Evolutionary conservation across 2,797 vertebrate species (phyloP), one percentile per base, ranked within the genome.

Genomic region (Anableps anableps): DNA sequence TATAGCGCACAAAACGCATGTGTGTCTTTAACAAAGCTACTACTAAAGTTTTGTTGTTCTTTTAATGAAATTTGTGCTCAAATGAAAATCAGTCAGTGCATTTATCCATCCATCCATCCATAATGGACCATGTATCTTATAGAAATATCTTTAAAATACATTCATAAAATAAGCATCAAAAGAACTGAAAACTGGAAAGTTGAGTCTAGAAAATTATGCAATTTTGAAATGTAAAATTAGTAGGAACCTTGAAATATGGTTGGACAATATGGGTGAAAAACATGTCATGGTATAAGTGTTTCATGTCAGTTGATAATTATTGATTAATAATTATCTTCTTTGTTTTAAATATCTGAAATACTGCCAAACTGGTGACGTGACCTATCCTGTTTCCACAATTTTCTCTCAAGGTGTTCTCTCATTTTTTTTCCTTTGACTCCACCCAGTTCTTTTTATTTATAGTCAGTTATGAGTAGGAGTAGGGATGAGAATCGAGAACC

Each of bases 21-120:
- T 68, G 70, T 68, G 58, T 66, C 36, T 60, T 72, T 77, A 48
- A 10, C 34, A 48, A 4, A 47, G 64, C 75, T n/a, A 29, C 77
- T 72, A 16, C 77, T 29, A 41, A 68, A 11, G 64, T 68, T 38
- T 68, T 23, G 36, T 0, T 2, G 9, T 38, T 68, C 17, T 68
- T 34, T 68, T 38, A 23, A 68, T 41, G 21, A 68, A 53, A 41
- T 23, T 23, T 21, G 64, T 68, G 10, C 50, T 6, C 34, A 68
- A 34, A 66, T 66, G 8, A 66, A 38, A 23, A 31, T 36, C 7
- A 0, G 3, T 36, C 34, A 6, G 17, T 36, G 31, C 31, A 1
- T 64, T 31, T 1, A 0, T 62, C 16, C 53, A 1, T n/a, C n/a
- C n/a, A 11, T 29, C n/a, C 3, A 9, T 11, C 51, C 1, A 4